These are phyloP conservation scores for Columbina picui DNA, from an alignment of 2,113 vertebrate species.

Conservation along the genomic window DNA sequence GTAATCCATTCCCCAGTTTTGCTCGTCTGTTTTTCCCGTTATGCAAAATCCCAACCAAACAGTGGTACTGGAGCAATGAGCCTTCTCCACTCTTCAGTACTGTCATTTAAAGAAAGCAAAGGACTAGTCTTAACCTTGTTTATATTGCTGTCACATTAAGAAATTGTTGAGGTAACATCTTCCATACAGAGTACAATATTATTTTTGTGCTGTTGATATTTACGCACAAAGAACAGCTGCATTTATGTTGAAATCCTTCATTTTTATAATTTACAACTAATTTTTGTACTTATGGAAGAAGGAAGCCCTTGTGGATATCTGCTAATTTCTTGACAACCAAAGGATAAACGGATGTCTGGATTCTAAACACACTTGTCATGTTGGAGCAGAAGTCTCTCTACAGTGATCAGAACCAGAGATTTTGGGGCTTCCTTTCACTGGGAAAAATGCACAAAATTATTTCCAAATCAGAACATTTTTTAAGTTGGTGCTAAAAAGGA, in stretches of 20 bases:
- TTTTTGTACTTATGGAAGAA: background rate
- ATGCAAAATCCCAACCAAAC: background rate
- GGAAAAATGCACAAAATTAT: background rate
- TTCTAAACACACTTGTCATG: background rate
- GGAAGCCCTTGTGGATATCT: background rate
- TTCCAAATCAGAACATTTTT: background rate
- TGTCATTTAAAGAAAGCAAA: background rate
- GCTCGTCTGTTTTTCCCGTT: background rate
- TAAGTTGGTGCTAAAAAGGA: background rate
- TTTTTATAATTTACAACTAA: background rate
- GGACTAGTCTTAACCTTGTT: background rate
- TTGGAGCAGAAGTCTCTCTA: background rate
- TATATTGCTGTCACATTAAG: background rate
- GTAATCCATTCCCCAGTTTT: background rate
- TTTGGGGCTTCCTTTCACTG: background rate
- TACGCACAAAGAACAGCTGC: background rate
- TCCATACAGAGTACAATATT: background rate
- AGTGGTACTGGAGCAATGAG: background rate
- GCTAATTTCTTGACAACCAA: background rate
- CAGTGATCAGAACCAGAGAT: background rate
- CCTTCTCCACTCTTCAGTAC: background rate
- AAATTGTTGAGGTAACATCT: background rate
- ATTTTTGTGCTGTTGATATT: background rate
- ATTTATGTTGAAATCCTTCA: background rate
- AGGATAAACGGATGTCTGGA: background rate